Base-by-base conservation (phyloP, 2,113 vertebrate species). In the Tachysurus vachellii region DNA sequence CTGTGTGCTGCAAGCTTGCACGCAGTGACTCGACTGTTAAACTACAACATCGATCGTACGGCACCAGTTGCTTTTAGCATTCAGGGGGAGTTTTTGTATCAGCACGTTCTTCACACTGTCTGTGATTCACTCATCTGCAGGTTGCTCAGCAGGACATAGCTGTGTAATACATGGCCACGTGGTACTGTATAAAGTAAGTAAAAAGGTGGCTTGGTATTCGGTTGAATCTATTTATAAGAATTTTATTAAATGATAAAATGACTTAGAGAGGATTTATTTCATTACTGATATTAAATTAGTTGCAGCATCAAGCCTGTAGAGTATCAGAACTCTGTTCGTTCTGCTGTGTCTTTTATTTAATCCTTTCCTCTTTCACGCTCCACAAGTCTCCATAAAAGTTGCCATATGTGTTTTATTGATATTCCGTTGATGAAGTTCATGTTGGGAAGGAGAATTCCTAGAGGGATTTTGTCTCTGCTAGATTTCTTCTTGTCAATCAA, bases 91-190 rank as follows among this genome's bases (percentile, higher is more conserved):
- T 23, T 64, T 71, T 68, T 28, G 53, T 10, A 66, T 62, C 36
- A 53, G 47, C 59, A 59, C 16, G n/a, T 82, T n/a, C 17, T 31
- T 76, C 11, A 47, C 62, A 85, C 44, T 75, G 66, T 56, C 42
- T 87, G 80, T 36, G 44, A 83, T 76, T 75, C 14, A 70, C 42
- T 82, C 68, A n/a, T 28, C 11, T 56, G 90, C 87, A 98, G 96
- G 96, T 99, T 92, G 96, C 95, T 89, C 96, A 96, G 88, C 96
- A 98, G 95, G 95, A 98, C 87, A 95, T 95, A 28, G 87, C 94
- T 19, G 95, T 95, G 0, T 96, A 96, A 0, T 96, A 96, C 87
- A 94, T 96, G 90, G 93, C 95, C 94, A 94, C 47, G 93, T 94
- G 42, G 96, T 95, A n/a, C n/a, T n/a, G n/a, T n/a, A 0, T 95